phyloP scores from a whole-genome alignment of 2,113 vertebrate species.

The Lynx canadensis region DNA sequence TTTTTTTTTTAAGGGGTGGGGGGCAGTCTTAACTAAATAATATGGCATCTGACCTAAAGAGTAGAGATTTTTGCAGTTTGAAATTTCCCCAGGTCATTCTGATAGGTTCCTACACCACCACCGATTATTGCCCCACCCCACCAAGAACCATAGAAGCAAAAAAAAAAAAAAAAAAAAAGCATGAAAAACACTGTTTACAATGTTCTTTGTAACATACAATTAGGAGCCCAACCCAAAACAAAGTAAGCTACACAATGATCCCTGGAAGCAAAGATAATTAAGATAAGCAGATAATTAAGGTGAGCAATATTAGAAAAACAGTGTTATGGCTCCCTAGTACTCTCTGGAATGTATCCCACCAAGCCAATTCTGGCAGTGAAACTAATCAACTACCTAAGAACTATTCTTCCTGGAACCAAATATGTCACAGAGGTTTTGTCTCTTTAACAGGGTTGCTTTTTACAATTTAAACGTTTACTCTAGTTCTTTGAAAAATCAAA shows the following conservation, averaged over 20 bases:
- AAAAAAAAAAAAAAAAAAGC: neutral
- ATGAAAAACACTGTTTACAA: slow-evolving; percentile 63
- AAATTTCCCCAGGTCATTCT: neutral
- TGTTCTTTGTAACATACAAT: slow-evolving; percentile 48
- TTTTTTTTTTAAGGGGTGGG: neutral
- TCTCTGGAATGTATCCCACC: neutral
- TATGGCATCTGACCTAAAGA: neutral
- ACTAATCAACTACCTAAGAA: neutral
- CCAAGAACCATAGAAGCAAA: neutral
- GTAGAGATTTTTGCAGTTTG: neutral
- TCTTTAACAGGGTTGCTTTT: neutral
- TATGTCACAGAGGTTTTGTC: neutral
- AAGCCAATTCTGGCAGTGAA: neutral
- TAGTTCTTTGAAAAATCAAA: neutral
- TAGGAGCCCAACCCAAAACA: slow-evolving; percentile 55
- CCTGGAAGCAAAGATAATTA: slow-evolving; percentile 52
- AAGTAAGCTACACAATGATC: slow-evolving; percentile 50
- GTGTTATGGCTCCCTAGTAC: neutral
- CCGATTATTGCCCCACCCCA: neutral
- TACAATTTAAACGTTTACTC: slow-evolving; percentile 3
- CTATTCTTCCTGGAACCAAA: neutral
- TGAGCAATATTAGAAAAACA: neutral
- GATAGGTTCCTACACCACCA: neutral
- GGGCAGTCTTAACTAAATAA: neutral
- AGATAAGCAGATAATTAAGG: slow-evolving; percentile 61